These are phyloP conservation scores for Syncerus caffer DNA, from an alignment of 2,797 vertebrate genomes.

Conservation along the genomic window DNA sequence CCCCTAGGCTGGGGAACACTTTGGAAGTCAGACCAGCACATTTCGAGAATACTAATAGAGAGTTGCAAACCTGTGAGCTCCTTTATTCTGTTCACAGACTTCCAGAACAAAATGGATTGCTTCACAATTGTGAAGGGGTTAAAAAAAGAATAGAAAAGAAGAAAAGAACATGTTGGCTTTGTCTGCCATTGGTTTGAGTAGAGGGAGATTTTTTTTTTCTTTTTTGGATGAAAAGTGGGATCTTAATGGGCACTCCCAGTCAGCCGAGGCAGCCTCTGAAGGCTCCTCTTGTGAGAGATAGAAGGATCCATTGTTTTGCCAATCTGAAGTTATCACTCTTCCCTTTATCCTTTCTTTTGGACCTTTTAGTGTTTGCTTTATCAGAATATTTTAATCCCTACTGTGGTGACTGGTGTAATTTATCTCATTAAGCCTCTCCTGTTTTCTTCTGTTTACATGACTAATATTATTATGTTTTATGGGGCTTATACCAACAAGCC, in stretches of 20 bases:
- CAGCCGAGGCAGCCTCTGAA: not conserved
- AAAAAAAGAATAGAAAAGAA: not conserved
- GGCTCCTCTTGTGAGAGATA: constrained; percentile 28
- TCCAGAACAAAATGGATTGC: constrained; percentile 30
- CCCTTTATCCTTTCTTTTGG: constrained; percentile 60
- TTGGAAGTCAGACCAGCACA: constrained; percentile 47
- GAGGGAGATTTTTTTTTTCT: not conserved
- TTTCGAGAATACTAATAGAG: constrained; percentile 38
- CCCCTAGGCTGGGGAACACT: constrained; percentile 8
- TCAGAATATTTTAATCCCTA: constrained; percentile 77
- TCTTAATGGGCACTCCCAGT: not conserved
- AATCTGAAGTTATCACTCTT: constrained; percentile 62
- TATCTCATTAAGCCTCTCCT: constrained; percentile 75
- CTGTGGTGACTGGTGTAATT: constrained; percentile 71
- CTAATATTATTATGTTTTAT: constrained; percentile 68
- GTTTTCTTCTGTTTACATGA: constrained; percentile 77
- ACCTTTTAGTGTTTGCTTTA: constrained; percentile 56
- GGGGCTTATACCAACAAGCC: constrained; percentile 69
- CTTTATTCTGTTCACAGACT: constrained; percentile 25
- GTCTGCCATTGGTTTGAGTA: not conserved
- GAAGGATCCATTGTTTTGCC: constrained; percentile 67
- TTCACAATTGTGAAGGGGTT: not conserved
- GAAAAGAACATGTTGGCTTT: constrained; percentile 28
- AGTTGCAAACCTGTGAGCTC: constrained; percentile 30
- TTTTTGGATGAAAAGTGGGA: not conserved